Evolutionary conservation across 2,113 vertebrate species (phyloP).

Genomic region (Myxocyprinus asiaticus): DNA sequence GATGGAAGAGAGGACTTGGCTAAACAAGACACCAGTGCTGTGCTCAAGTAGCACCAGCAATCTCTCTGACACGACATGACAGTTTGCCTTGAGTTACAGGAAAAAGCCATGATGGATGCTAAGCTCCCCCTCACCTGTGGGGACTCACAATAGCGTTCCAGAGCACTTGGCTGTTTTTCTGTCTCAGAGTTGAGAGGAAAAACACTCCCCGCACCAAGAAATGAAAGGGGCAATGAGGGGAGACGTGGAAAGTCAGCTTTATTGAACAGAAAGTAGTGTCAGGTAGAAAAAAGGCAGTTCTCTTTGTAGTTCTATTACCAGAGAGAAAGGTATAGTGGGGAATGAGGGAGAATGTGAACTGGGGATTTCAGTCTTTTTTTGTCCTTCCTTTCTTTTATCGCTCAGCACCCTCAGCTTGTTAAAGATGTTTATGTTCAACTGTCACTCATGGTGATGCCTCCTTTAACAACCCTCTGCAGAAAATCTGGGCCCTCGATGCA

Average conservation of each 20-base stretch:
- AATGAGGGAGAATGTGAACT: slow-evolving; percentile 42
- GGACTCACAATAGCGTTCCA: slow-evolving; percentile 12
- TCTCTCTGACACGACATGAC: slow-evolving; percentile 74
- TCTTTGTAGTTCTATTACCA: neutral
- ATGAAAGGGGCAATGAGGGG: slow-evolving; percentile 10
- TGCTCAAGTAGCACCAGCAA: slow-evolving; percentile 52
- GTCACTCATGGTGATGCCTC: slow-evolving; percentile 59
- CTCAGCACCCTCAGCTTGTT: slow-evolving; percentile 54
- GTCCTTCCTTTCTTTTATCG: slow-evolving; percentile 57
- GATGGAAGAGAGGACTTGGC: neutral
- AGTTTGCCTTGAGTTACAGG: slow-evolving; percentile 68
- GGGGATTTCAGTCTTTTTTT: slow-evolving; percentile 60
- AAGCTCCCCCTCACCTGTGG: slow-evolving; percentile 37
- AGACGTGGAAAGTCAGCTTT: slow-evolving; percentile 1
- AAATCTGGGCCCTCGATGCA: slow-evolving; percentile 60
- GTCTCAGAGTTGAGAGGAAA: neutral
- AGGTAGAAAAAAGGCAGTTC: neutral
- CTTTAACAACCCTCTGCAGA: slow-evolving; percentile 62
- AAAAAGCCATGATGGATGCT: slow-evolving; percentile 49
- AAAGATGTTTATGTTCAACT: slow-evolving; percentile 64
- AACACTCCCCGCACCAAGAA: neutral
- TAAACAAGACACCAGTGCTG: slow-evolving; percentile 26
- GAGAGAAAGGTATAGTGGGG: neutral
- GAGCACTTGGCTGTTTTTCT: slow-evolving; percentile 17
- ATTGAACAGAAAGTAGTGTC: slow-evolving; percentile 19